Evolutionary conservation across 2,888 invertebrate genomes (phyloP), one percentile per base, ranked within the genome.

Genomic region (Chouioia cunea): DNA sequence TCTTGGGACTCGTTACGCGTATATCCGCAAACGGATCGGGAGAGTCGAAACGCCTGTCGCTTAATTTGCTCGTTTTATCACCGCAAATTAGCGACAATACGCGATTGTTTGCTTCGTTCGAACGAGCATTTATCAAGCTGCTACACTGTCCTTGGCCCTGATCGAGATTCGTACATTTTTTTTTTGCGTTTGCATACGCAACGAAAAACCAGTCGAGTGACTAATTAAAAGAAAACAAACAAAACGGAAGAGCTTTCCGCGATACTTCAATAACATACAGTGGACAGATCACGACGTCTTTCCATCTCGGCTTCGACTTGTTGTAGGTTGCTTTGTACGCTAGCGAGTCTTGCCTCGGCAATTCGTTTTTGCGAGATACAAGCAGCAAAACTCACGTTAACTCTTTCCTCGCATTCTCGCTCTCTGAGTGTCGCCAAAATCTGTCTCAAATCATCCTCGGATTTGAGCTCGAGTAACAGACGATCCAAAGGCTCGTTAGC

Each of bases 221-320:
- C 12, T 48, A 3, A 47, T 47, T 1, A n/a, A 8, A 2, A 14
- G 10, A 8, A 15, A 8, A 48, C 15, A 10, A 48, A 8, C 48
- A 48, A n/a, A n/a, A n/a, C n/a, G n/a, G n/a, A n/a, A n/a, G n/a
- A n/a, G n/a, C n/a, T n/a, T n/a, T n/a, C n/a, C n/a, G n/a, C n/a
- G 10, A 4, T 1, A 18, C 50, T 16, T 36, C 50, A 20, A 6
- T 8, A 50, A 50, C 50, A 18, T 50, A 50, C 18, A 18, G 16
- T 16, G 16, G 50, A 8, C 16, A 18, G 16, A 50, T 22, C 23
- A 22, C 81, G 76, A 48, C 81, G 74, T 47, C 79, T 76, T 2
- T 81, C 78, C 67, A 80, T 80, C 59, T 84, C 85, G 0, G 60
- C 60, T 64, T 84, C 83, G 27, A 85, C 75, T 59, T 83, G 83